Conservation (phyloP, 2,113 vertebrate species). For the Perca flavescens region DNA sequence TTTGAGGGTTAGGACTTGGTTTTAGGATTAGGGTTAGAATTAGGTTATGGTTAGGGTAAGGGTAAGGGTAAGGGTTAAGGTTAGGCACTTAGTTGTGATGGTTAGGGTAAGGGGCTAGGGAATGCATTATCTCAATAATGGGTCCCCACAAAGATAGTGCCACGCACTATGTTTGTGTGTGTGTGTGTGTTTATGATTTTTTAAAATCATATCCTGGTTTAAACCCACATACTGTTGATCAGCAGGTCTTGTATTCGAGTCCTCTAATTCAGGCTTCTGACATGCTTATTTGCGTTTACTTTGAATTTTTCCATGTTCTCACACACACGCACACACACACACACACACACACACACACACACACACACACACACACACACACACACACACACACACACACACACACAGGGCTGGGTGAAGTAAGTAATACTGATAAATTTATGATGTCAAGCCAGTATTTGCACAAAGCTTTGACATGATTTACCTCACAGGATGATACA, state of each 20-base stretch:
- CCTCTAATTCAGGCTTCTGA: slow-evolving; percentile 38
- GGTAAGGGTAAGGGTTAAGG: no score
- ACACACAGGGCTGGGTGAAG: neutral
- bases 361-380: neutral
- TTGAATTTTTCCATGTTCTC: slow-evolving; percentile 21
- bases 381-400: neutral
- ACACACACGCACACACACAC: neutral
- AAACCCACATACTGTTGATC: slow-evolving; percentile 53
- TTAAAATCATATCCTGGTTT: slow-evolving; percentile 60
- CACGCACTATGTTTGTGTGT: neutral
- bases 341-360: neutral
- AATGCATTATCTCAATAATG: no score
- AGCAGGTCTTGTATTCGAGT: slow-evolving; percentile 48
- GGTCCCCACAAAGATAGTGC: no score
- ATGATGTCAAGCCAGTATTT: slow-evolving; percentile 24
- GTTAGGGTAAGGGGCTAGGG: no score
- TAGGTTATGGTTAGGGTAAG: no score
- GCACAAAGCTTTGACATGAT: neutral
- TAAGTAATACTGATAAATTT: neutral
- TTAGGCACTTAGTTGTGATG: no score
- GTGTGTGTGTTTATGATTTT: neutral
- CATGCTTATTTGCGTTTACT: slow-evolving; percentile 12
- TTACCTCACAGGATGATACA: neutral
- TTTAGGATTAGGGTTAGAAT: no score
- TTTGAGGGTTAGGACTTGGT: no score